Conservation (phyloP, 2,113 vertebrate species). For the Phoxinus phoxinus region DNA sequence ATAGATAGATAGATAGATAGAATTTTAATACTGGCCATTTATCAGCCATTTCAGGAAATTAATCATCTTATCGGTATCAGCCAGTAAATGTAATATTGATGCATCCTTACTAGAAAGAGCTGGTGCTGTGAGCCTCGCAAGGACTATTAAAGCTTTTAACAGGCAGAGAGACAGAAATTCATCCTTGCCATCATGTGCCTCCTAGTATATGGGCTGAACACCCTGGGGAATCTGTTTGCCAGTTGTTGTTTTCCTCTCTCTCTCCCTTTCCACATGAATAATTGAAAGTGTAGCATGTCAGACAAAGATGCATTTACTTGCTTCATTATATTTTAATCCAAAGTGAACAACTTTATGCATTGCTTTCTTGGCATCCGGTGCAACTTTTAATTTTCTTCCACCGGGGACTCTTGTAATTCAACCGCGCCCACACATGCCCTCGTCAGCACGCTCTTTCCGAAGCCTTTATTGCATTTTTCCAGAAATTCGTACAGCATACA, state of each 20-base stretch:
- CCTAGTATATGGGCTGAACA: slow-evolving; percentile 64
- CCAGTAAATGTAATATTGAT: slow-evolving; percentile 10
- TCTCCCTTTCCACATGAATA: slow-evolving; percentile 68
- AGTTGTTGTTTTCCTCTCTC: slow-evolving; percentile 63
- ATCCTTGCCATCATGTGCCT: slow-evolving; percentile 66
- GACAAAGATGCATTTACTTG: slow-evolving; percentile 75
- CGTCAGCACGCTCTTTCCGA: background rate
- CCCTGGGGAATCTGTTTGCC: slow-evolving; percentile 67
- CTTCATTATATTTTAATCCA: slow-evolving; percentile 80
- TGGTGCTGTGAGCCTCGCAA: slow-evolving; percentile 38
- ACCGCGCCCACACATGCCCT: slow-evolving; percentile 21
- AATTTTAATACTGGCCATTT: background rate
- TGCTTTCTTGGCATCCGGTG: slow-evolving; percentile 57
- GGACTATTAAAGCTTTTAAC: slow-evolving; percentile 72
- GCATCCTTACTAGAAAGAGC: slow-evolving; percentile 19
- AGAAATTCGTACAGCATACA: slow-evolving; percentile 37
- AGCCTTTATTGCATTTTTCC: slow-evolving; percentile 18
- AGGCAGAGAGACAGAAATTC: slow-evolving; percentile 64
- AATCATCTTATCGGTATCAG: background rate
- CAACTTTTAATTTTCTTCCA: slow-evolving; percentile 57
- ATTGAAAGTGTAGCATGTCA: slow-evolving; percentile 76
- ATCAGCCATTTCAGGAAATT: background rate
- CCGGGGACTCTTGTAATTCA: slow-evolving; percentile 42
- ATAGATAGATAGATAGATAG: too few relatives aligned
- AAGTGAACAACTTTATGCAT: slow-evolving; percentile 69